Evolutionary conservation across 2,888 invertebrate species (phyloP).

Genomic region (Andrena camellia): DNA sequence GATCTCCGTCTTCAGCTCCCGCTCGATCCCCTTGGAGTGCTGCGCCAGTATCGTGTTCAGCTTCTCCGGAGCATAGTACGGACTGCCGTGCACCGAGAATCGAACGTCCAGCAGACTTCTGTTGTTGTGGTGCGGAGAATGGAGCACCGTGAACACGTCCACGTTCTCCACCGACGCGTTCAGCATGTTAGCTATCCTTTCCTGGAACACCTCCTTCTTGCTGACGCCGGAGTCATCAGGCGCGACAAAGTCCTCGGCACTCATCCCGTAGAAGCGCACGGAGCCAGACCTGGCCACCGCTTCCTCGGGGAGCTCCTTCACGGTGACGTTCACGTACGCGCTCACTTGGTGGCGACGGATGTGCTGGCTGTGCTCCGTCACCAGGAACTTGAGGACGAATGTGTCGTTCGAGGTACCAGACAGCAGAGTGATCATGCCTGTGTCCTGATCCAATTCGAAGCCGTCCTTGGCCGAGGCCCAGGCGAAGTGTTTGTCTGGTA

Average conservation of each 20-base stretch:
- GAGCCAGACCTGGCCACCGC: constrained; percentile 97
- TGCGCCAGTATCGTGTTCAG: constrained; percentile 94
- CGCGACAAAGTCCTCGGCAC: constrained; percentile 94
- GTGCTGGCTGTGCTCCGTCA: constrained; percentile 89
- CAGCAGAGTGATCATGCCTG: constrained; percentile 95
- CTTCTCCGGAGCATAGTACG: constrained; percentile 95
- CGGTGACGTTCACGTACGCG: constrained; percentile 94
- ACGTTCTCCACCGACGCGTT: constrained; percentile 93
- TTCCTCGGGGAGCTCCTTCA: constrained; percentile 95
- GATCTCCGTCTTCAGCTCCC: constrained; percentile 90
- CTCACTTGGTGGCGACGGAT: constrained; percentile 90
- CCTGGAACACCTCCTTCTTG: constrained; percentile 90
- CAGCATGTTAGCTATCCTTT: constrained; percentile 89
- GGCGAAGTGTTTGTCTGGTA: constrained; percentile 94
- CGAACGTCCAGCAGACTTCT: constrained; percentile 92
- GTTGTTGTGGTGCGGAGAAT: constrained; percentile 88
- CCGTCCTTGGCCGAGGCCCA: constrained; percentile 89
- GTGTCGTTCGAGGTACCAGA: constrained; percentile 91
- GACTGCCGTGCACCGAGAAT: constrained; percentile 97
- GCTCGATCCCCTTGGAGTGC: constrained; percentile 90
- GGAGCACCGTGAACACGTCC: constrained; percentile 96
- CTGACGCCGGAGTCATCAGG: constrained; percentile 88
- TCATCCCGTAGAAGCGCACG: constrained; percentile 92
- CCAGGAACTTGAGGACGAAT: constrained; percentile 91
- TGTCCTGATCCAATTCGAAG: constrained; percentile 91